Evolutionary conservation across 2,888 invertebrate species (phyloP).

Genomic region (Macroteleia sp.): DNA sequence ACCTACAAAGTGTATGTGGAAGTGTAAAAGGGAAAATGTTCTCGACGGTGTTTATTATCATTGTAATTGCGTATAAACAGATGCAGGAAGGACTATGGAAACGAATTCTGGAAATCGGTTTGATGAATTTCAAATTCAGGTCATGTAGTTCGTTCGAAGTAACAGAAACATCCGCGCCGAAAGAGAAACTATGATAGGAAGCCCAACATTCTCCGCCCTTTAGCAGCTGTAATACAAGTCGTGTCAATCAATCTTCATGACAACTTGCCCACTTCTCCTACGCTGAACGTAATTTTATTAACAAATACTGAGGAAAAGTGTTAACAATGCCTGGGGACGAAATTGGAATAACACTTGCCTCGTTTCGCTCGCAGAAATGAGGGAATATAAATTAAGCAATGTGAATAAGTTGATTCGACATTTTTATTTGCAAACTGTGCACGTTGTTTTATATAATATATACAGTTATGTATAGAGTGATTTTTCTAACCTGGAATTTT

Average conservation of each 20-base stretch:
- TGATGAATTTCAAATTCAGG: slow-evolving; percentile 49
- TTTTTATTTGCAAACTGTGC: no score
- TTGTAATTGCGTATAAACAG: slow-evolving; percentile 46
- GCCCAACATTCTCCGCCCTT: slow-evolving; percentile 43
- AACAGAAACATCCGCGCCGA: slow-evolving; percentile 40
- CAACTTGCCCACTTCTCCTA: slow-evolving; percentile 51
- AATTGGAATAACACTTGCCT: slow-evolving; percentile 2
- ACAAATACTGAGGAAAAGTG: slow-evolving; percentile 39
- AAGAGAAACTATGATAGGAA: slow-evolving; percentile 53
- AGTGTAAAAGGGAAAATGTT: background rate
- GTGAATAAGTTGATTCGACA: no score
- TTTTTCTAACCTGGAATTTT: no score
- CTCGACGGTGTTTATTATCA: slow-evolving; percentile 21
- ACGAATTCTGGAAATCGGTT: slow-evolving; percentile 44
- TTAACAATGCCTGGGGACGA: slow-evolving; percentile 13
- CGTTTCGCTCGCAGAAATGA: background rate
- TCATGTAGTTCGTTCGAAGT: slow-evolving; percentile 26
- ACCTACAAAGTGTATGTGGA: no score
- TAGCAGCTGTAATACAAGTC: slow-evolving; percentile 54
- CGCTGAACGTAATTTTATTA: slow-evolving; percentile 36
- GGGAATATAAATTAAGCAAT: no score
- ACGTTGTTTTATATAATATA: no score
- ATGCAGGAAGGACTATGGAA: slow-evolving; percentile 13
- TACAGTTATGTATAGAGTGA: no score
- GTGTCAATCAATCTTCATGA: slow-evolving; percentile 49